phyloP scores from a whole-genome alignment of 2,797 vertebrate species.

The Channallabes apus region DNA sequence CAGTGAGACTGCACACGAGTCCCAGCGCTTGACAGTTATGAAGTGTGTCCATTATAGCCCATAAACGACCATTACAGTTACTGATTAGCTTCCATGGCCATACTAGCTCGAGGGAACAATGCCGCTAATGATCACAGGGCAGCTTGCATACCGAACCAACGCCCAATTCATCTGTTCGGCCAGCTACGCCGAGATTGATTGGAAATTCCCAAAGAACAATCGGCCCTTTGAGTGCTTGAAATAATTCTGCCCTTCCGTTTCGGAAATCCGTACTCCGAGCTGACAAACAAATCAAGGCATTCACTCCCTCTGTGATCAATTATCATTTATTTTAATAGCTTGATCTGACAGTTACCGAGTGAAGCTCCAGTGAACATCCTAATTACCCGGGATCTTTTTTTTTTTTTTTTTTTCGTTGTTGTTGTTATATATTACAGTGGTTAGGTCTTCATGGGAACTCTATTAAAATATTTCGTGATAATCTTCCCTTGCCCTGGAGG shows the following conservation, averaged over 20 bases:
- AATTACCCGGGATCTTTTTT: constrained; percentile 45
- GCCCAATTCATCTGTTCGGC: constrained; percentile 70
- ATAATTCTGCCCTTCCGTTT: constrained; percentile 64
- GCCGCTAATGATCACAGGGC: constrained; percentile 74
- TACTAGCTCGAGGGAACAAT: constrained; percentile 67
- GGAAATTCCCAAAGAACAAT: constrained; percentile 73
- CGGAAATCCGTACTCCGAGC: constrained; percentile 67
- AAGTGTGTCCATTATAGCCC: constrained; percentile 78
- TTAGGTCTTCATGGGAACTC: constrained; percentile 12
- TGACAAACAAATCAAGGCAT: constrained; percentile 73
- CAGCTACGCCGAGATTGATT: constrained; percentile 75
- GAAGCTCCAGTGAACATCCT: constrained; percentile 65
- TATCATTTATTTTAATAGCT: constrained; percentile 64
- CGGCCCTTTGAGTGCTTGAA: constrained; percentile 72
- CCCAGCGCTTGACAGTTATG: constrained; percentile 76
- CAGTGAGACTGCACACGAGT: constrained; percentile 54
- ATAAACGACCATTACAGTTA: constrained; percentile 62
- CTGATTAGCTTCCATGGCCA: constrained; percentile 75
- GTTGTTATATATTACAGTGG: neutral
- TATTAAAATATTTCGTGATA: constrained; percentile 23
- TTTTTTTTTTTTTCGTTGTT: neutral
- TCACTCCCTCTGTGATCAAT: constrained; percentile 70
- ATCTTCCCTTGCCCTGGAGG: constrained; percentile 24
- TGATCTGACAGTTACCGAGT: constrained; percentile 60
- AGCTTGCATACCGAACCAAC: constrained; percentile 67